These are phyloP conservation scores for Gracilinanus agilis DNA, from an alignment of 2,113 vertebrate genomes.

Conservation along the genomic window DNA sequence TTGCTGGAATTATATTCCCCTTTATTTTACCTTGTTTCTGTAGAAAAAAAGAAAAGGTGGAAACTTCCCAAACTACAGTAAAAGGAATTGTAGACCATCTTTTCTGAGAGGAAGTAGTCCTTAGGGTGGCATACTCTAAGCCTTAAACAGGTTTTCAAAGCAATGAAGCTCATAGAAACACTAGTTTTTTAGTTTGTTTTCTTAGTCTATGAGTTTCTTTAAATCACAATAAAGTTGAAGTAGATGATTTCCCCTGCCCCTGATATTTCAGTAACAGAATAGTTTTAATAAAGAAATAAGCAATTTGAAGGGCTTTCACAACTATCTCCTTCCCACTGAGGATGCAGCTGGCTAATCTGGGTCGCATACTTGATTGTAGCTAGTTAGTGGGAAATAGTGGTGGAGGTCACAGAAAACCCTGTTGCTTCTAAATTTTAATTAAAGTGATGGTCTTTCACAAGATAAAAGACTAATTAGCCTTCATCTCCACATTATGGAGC, in stretches of 20 bases:
- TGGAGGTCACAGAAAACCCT: conserved; percentile 35
- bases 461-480: conserved; percentile 57
- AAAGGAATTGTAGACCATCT: background rate
- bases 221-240: background rate
- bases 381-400: conserved; percentile 9
- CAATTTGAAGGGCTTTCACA: background rate
- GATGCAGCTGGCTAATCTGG: background rate
- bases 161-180: background rate
- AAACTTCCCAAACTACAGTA: background rate
- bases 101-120: background rate
- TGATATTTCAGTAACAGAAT: background rate
- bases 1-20: background rate
- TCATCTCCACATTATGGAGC: conserved; percentile 51
- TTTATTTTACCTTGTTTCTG: background rate
- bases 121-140: background rate
- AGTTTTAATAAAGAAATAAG: background rate
- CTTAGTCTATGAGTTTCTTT: background rate
- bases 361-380: background rate
- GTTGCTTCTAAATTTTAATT: conserved; percentile 54
- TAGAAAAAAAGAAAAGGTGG: background rate
- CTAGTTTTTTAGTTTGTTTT: background rate
- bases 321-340: background rate
- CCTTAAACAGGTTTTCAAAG: background rate
- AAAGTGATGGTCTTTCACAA: conserved; percentile 55
- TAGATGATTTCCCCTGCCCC: background rate